These are phyloP conservation scores for Acanthornis magna DNA, from an alignment of 2,797 vertebrate species.

Conservation along the genomic window DNA sequence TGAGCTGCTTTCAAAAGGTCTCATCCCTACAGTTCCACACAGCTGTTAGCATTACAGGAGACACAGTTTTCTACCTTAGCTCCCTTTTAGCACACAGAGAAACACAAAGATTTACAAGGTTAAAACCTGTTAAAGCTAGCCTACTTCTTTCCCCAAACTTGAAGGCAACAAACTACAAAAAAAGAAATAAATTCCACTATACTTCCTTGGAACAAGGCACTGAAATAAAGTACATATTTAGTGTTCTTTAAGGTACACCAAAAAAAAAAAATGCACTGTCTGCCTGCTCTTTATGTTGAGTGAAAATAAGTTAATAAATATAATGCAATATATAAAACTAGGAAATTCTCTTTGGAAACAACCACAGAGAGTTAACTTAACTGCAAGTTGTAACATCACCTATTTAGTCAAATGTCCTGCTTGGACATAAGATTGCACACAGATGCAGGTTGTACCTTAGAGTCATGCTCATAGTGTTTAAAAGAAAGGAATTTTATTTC, in stretches of 20 bases:
- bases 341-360: background rate
- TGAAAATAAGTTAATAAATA: background rate
- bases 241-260: background rate
- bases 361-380: background rate
- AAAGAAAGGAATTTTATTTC: constrained; percentile 53
- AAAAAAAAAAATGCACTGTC: background rate
- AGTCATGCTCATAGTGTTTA: background rate
- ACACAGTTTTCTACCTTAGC: background rate
- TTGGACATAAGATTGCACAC: background rate
- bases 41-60: background rate
- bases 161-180: background rate
- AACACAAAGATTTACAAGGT: background rate
- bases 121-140: background rate
- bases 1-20: background rate
- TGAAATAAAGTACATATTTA: background rate
- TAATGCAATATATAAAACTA: background rate
- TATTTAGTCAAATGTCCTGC: background rate
- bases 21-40: background rate
- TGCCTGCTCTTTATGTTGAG: background rate
- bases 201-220: background rate
- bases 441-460: background rate
- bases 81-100: background rate
- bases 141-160: background rate
- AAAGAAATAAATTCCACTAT: background rate
- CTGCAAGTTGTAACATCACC: background rate